Percentiles rank a stretch among this genome's conserved stretches.
phyloP scores from a whole-genome alignment of 2,888 invertebrate genomes.

The Meganola albula region DNA sequence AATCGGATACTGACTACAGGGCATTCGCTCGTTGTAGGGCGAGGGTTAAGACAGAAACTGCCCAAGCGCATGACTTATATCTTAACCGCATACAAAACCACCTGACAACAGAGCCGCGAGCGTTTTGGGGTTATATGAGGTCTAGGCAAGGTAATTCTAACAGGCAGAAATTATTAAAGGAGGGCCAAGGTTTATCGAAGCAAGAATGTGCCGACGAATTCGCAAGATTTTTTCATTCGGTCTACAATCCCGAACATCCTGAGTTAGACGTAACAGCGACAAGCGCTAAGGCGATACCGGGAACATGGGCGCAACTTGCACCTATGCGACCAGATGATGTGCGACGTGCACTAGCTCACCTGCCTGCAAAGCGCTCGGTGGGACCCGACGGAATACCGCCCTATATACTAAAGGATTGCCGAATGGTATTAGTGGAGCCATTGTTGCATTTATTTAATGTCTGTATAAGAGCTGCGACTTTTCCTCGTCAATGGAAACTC shows the following conservation, averaged over 20 bases:
- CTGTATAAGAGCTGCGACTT: neutral
- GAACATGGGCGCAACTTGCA: constrained; percentile 2
- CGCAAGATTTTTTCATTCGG: constrained; percentile 3
- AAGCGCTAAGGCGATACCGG: neutral
- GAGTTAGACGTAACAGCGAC: constrained; percentile 2
- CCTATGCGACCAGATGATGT: constrained; percentile 1
- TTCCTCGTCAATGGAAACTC: constrained; percentile 4
- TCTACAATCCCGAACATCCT: constrained; percentile 5
- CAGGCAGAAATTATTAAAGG: neutral
- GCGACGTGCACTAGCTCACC: neutral
- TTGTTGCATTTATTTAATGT: constrained; percentile 1
- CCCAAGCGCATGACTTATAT: neutral
- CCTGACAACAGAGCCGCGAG: constrained; percentile 5
- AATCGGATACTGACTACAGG: constrained; percentile 8
- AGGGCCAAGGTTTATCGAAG: neutral
- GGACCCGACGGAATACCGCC: constrained; percentile 7
- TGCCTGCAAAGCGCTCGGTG: constrained; percentile 5
- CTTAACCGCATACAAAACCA: constrained; percentile 2
- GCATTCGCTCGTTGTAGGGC: neutral
- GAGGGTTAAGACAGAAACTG: neutral
- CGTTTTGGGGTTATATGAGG: constrained; percentile 7
- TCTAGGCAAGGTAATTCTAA: neutral
- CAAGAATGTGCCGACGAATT: constrained; percentile 4
- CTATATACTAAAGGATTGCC: constrained; percentile 5
- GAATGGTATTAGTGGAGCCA: constrained; percentile 1